Evolutionary conservation across 2,797 vertebrate species (phyloP).

Genomic region (Crocidura indochinensis): DNA sequence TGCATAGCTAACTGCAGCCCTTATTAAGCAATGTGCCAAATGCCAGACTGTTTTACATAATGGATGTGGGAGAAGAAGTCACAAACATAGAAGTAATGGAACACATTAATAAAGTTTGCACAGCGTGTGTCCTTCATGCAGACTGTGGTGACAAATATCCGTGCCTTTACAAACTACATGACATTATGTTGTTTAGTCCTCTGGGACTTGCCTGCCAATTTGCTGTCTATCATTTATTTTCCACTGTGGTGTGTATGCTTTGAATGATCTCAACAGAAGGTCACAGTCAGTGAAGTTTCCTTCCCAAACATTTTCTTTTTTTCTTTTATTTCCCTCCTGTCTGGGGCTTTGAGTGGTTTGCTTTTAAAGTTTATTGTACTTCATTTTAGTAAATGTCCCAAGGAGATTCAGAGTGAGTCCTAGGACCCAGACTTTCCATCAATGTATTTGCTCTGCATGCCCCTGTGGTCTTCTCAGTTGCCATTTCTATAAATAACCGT

Average conservation of each 20-base stretch:
- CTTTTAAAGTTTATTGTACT: constrained; percentile 81
- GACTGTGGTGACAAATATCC: constrained; percentile 84
- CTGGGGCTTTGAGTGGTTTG: constrained; percentile 78
- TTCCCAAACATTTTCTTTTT: constrained; percentile 73
- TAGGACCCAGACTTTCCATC: constrained; percentile 70
- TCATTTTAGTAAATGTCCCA: constrained; percentile 72
- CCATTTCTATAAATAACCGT: constrained; percentile 45
- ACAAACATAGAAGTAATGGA: constrained; percentile 67
- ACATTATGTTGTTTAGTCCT: constrained; percentile 79
- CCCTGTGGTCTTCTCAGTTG: constrained; percentile 26
- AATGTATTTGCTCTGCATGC: constrained; percentile 30
- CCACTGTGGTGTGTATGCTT: constrained; percentile 42
- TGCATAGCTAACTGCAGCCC: constrained; percentile 79
- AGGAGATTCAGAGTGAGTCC: constrained; percentile 63
- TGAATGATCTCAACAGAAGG: constrained; percentile 82
- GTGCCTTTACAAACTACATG: constrained; percentile 75
- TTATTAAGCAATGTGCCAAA: constrained; percentile 76
- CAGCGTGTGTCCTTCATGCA: constrained; percentile 85
- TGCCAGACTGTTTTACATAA: constrained; percentile 81
- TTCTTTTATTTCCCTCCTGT: not conserved
- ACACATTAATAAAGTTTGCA: constrained; percentile 82
- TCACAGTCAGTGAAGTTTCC: constrained; percentile 81
- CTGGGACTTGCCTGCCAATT: constrained; percentile 83
- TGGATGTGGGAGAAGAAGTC: constrained; percentile 64
- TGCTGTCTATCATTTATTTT: constrained; percentile 86